Evolutionary conservation across 2,797 vertebrate species (phyloP).

Genomic region (Poecilia velifera): DNA sequence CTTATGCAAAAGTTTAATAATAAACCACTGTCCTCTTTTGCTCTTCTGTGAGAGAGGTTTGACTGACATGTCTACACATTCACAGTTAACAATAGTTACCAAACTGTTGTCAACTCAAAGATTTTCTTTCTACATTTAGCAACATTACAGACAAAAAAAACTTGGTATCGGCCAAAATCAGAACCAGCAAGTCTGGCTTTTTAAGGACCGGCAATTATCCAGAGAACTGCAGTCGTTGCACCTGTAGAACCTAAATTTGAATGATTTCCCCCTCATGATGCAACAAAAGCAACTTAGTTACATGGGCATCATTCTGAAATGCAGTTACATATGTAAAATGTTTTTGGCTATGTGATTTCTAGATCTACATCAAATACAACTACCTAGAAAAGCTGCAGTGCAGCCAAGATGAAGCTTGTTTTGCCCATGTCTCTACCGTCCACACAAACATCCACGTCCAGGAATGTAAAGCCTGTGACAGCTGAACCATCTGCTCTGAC

Average conservation of each 20-base stretch:
- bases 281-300: not conserved
- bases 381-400: not conserved
- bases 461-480: constrained; percentile 28
- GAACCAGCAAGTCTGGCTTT: too few relatives aligned
- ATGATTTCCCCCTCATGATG: not conserved
- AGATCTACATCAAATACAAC: not conserved
- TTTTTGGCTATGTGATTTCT: not conserved
- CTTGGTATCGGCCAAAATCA: too few relatives aligned
- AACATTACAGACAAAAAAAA: too few relatives aligned
- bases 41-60: too few relatives aligned
- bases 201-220: too few relatives aligned
- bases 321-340: not conserved
- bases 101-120: too few relatives aligned
- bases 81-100: too few relatives aligned
- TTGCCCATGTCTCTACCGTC: not conserved
- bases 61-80: too few relatives aligned
- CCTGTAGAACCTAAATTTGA: not conserved
- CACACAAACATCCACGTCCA: not conserved
- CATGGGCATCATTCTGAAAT: not conserved
- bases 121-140: too few relatives aligned
- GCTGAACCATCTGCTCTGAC: constrained; percentile 62
- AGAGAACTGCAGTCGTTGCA: too few relatives aligned
- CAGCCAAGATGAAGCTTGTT: constrained; percentile 11
- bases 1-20: too few relatives aligned
- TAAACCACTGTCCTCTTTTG: too few relatives aligned